Base-by-base conservation (phyloP, 1,140 invertebrate species). In the Brachionus asplanchnoidis region DNA sequence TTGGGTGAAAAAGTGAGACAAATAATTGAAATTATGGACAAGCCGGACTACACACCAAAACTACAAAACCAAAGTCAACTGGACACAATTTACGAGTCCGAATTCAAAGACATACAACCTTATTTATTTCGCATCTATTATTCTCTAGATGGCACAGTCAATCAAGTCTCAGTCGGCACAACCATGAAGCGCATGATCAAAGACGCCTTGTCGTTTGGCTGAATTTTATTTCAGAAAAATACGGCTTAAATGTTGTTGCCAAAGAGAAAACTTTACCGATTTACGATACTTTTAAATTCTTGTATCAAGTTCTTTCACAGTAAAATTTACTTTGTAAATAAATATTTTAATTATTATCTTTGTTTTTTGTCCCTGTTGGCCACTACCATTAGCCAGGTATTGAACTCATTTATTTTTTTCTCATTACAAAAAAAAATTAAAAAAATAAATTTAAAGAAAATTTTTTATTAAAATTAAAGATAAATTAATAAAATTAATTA, bases 11-110 rank as follows among this genome's bases (percentile, higher is more conserved):
- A 97, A 88, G 94, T 98, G 20, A 91, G 97, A 42, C 94, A 95
- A 87, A 95, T 99, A 87, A 95, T 95, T 0, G 95, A 97, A 89
- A 93, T 95, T 3, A 97, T 98, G 92, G 97, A 98, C 89, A 92
- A 94, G 53, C 94, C 96, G 88, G 95, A 98, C 87, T 98, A 97
- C 90, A 92, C 97, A 46, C 97, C 97, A 3, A 96, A 96, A 90
- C 96, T 96, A 92, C 96, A 96, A 68, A 94, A 93, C 88, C 94
- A 95, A 88, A 94, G 93, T 9, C 95, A 98, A 88, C 91, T 97
- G 65, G 95, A 97, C 90, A 91, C 95, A 66, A 94, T 98, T 84
- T 99, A 98, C 89, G 96, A 99, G 89, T 97, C 95, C 2, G 93
- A 93, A 11, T 97, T 94, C 89, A 90, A 92, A 2, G 96, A 98